phyloP scores from a whole-genome alignment of 1,140 invertebrate genomes.

The Eriocheir sinensis region DNA sequence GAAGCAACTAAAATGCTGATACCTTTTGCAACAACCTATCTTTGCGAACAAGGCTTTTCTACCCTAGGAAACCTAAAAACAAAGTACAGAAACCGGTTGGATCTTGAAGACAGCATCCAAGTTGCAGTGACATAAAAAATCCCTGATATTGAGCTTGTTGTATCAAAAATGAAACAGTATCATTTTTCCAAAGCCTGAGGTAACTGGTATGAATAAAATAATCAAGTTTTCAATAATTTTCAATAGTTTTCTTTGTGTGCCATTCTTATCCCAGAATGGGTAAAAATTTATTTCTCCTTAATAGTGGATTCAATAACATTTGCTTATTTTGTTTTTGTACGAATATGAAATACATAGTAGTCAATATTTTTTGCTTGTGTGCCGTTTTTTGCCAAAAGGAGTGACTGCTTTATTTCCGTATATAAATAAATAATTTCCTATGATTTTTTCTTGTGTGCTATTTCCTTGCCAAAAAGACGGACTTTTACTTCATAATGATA shows the following conservation, averaged over 20 bases:
- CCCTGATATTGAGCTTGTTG: conserved; percentile 29
- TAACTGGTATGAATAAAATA: not conserved
- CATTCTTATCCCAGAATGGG: no score
- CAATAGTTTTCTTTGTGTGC: not conserved
- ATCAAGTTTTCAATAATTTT: not conserved
- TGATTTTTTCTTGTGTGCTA: no score
- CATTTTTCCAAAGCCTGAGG: not conserved
- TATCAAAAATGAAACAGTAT: conserved; percentile 39
- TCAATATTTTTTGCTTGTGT: no score
- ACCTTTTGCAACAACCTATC: not conserved
- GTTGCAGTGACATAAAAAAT: conserved; percentile 11
- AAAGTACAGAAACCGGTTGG: conserved; percentile 19
- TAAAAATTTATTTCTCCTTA: no score
- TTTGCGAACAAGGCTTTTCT: not conserved
- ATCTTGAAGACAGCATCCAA: conserved; percentile 7
- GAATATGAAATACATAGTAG: no score
- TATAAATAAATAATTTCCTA: no score
- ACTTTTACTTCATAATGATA: no score
- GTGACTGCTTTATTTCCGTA: no score
- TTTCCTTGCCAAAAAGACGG: no score
- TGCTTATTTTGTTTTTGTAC: no score
- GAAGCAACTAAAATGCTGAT: not conserved
- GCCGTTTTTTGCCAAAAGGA: no score
- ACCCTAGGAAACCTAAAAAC: not conserved
- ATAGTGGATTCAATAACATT: no score